Evolutionary conservation across 1,140 invertebrate genomes (phyloP).

Genomic region (Bombus confusus): DNA sequence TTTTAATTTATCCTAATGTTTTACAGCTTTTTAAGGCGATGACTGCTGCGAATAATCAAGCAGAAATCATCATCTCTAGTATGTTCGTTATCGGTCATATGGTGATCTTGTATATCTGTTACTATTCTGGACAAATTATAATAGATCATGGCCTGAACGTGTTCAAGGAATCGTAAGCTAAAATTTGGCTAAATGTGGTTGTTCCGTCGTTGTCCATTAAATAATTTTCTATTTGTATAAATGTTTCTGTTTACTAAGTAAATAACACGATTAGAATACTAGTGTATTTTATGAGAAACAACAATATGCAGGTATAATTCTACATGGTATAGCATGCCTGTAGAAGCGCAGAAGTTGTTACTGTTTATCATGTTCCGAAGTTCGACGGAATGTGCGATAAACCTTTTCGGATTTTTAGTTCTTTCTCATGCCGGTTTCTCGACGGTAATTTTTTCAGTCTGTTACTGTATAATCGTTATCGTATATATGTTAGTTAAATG

Average conservation of each 20-base stretch:
- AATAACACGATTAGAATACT: rapidly evolving
- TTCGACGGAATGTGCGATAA: background rate
- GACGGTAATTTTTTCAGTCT: constrained; percentile 1
- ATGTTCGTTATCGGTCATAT: rapidly evolving
- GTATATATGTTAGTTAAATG: rapidly evolving
- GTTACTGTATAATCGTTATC: background rate
- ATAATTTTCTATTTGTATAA: background rate
- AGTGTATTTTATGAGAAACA: rapidly evolving
- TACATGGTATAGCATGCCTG: constrained; percentile 23
- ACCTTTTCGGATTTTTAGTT: constrained; percentile 5
- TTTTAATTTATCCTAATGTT: rapidly evolving
- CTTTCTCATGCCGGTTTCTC: constrained; percentile 29
- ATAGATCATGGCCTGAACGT: background rate
- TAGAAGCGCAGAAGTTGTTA: constrained; percentile 20
- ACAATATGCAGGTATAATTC: constrained; percentile 15
- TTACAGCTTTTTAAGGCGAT: background rate
- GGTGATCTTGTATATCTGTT: background rate
- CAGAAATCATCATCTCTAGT: background rate
- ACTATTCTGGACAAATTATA: background rate
- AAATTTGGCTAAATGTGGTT: background rate
- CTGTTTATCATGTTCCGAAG: constrained; percentile 21
- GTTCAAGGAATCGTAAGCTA: background rate
- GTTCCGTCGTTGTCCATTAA: background rate
- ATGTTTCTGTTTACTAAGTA: background rate
- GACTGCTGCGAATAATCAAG: rapidly evolving